A percentile compares a stretch with the other conserved stretches of the same genome.
These are phyloP conservation scores for Lagorchestes hirsutus DNA, from an alignment of 2,797 vertebrate genomes.

Conservation along the genomic window DNA sequence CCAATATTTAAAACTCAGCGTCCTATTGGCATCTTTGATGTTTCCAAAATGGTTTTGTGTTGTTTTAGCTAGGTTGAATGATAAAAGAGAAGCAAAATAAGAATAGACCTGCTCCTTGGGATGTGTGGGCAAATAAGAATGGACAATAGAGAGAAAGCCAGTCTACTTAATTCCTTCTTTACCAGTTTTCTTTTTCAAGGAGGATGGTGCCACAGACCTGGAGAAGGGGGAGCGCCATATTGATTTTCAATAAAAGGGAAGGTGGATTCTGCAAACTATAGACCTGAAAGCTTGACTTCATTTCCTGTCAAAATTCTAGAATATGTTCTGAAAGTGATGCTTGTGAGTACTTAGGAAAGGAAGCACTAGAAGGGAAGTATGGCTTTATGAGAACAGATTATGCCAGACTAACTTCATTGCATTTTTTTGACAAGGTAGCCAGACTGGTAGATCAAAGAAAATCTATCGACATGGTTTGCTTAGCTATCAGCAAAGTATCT, in stretches of 20 bases:
- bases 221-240: not conserved
- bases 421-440: constrained; percentile 2
- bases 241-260: not conserved
- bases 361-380: not conserved
- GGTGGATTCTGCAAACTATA: not conserved
- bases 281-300: not conserved
- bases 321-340: not conserved
- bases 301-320: not conserved
- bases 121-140: not conserved
- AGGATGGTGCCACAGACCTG: not conserved
- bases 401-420: not conserved
- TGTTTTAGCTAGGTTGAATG: not conserved
- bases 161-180: not conserved
- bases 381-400: not conserved
- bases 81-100: not conserved
- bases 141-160: not conserved
- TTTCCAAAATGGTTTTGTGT: not conserved
- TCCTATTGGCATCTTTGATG: not conserved
- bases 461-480: not conserved
- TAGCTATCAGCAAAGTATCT: constrained; percentile 7
- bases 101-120: not conserved
- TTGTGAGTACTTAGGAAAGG: not conserved
- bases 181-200: not conserved
- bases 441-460: constrained; percentile 12
- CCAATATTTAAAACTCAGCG: not conserved